These are phyloP conservation scores for Galbula dea DNA, from an alignment of 2,113 vertebrate species.

Conservation along the genomic window DNA sequence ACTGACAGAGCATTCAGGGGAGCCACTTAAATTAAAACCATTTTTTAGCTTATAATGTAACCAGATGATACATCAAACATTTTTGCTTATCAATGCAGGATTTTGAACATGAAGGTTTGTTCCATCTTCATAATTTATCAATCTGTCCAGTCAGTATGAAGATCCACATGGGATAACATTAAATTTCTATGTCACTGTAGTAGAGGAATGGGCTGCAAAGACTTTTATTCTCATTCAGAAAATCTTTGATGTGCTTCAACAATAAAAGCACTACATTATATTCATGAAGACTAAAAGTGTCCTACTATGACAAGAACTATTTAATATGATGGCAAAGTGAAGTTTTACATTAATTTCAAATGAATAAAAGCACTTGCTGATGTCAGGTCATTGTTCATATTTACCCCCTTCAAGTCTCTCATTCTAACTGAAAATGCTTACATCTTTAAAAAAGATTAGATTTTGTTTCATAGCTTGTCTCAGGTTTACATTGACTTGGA, in stretches of 20 bases:
- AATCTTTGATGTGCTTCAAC: constrained; percentile 36
- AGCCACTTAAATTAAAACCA: constrained; percentile 29
- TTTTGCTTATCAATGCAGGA: constrained; percentile 13
- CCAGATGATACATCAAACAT: not conserved
- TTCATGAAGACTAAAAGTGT: not conserved
- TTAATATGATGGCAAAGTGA: constrained; percentile 6
- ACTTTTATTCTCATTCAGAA: not conserved
- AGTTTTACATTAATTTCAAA: constrained; percentile 4
- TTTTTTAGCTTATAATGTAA: not conserved
- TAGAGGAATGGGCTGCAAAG: not conserved
- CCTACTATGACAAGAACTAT: not conserved
- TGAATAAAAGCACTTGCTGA: constrained; percentile 1
- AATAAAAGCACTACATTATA: constrained; percentile 5
- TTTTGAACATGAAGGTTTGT: constrained; percentile 9
- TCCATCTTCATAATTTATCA: not conserved
- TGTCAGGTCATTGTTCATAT: constrained; percentile 26
- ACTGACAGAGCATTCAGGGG: not conserved
- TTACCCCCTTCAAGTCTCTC: not conserved
- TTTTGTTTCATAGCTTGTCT: not conserved
- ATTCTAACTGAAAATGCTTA: not conserved
- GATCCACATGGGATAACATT: not conserved
- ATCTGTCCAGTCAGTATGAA: not conserved
- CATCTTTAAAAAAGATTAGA: not conserved
- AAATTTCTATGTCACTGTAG: not conserved
- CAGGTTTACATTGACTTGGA: not conserved